Conservation (phyloP, 1,140 invertebrate species). For the Ips typographus region DNA sequence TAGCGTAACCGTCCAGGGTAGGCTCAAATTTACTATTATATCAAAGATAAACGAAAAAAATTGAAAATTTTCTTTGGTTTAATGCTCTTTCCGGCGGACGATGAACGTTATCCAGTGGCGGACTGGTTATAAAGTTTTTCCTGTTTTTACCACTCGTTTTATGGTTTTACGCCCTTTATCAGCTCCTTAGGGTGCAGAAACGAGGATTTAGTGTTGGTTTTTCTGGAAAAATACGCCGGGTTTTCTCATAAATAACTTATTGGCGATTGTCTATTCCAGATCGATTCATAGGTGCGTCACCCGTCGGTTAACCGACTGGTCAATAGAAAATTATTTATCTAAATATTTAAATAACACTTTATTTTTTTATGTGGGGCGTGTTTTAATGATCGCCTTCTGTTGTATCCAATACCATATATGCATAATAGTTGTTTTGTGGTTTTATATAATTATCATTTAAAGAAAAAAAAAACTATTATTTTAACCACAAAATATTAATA, state of each 20-base stretch:
- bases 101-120: slow-evolving; percentile 16
- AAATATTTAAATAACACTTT: background rate
- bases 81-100: slow-evolving; percentile 21
- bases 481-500: background rate
- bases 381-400: too few relatives aligned
- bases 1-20: background rate
- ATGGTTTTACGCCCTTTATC: slow-evolving; percentile 1
- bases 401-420: too few relatives aligned
- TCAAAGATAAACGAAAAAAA: background rate
- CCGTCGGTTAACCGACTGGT: background rate
- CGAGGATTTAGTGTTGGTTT: background rate
- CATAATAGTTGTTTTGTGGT: background rate
- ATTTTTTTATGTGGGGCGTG: background rate
- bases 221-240: background rate
- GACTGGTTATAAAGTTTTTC: slow-evolving; percentile 15
- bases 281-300: slow-evolving; percentile 3
- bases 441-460: background rate
- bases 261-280: background rate
- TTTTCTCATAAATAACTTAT: background rate
- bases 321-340: background rate
- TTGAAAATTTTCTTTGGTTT: background rate
- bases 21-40: background rate
- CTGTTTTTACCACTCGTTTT: slow-evolving; percentile 8
- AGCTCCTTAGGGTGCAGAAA: background rate
- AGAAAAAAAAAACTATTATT: background rate